Percentiles rank a stretch among this genome's conserved stretches.
These are phyloP conservation scores for Tetrapedia diversipes DNA, from an alignment of 2,888 invertebrate species.

Conservation along the genomic window DNA sequence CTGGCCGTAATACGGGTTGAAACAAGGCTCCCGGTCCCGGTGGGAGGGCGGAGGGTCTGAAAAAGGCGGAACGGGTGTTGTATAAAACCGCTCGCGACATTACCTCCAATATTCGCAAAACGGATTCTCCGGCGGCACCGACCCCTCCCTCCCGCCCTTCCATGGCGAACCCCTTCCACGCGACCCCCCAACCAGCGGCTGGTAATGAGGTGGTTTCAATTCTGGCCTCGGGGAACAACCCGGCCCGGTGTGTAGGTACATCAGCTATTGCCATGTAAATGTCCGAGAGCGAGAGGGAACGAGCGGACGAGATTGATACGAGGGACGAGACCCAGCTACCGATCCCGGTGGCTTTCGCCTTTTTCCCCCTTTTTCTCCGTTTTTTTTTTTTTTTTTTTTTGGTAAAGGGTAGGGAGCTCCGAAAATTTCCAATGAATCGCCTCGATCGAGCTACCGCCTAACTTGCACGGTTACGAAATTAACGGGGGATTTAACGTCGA, in stretches of 20 bases:
- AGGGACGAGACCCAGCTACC: conserved; percentile 46
- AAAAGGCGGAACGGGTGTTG: conserved; percentile 74
- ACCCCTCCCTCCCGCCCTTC: conserved; percentile 65
- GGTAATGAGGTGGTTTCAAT: conserved; percentile 83
- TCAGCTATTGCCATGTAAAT: conserved; percentile 78
- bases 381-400: too few species aligned
- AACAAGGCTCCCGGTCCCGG: conserved; percentile 44
- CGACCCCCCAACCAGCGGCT: conserved; percentile 45
- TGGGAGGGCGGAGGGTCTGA: conserved; percentile 67
- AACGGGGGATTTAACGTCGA: not conserved
- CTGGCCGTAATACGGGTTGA: conserved; percentile 67
- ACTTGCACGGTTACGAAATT: not conserved
- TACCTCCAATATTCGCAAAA: conserved; percentile 83
- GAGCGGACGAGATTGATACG: conserved; percentile 73
- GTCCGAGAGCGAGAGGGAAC: conserved; percentile 71
- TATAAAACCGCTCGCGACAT: conserved; percentile 82
- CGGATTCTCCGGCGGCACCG: conserved; percentile 80
- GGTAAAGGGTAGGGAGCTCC: too few species aligned
- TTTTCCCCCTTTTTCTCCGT: too few species aligned
- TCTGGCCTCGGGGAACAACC: conserved; percentile 80
- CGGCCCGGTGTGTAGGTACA: conserved; percentile 67
- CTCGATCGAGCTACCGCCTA: conserved; percentile 7
- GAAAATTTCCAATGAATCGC: conserved; percentile 41
- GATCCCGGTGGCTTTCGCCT: conserved; percentile 31
- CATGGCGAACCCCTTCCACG: conserved; percentile 42